phyloP scores from a whole-genome alignment of 2,797 vertebrate genomes.

The Sarcoramphus papa region DNA sequence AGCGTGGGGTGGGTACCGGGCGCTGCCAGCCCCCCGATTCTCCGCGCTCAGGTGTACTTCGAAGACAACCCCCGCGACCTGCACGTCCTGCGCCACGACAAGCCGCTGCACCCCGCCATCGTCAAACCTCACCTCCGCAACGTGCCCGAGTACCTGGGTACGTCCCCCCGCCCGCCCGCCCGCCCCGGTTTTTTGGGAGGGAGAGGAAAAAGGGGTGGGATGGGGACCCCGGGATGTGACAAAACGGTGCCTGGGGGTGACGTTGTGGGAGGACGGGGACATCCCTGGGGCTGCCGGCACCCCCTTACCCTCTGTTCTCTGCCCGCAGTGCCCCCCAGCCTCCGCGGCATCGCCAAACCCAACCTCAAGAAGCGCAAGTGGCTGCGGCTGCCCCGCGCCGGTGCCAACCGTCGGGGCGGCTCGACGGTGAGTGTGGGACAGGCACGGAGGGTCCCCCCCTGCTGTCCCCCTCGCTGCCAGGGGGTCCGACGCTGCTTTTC shows the following conservation, averaged over 20 bases:
- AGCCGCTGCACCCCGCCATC: conserved; percentile 86
- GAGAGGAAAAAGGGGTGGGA: background rate
- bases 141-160: conserved; percentile 89
- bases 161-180: background rate
- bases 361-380: conserved; percentile 55
- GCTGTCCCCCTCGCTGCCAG: accelerated
- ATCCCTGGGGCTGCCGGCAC: accelerated
- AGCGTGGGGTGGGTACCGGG: accelerated
- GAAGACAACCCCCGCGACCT: conserved; percentile 93
- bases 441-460: background rate
- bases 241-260: background rate
- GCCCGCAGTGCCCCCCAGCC: conserved; percentile 78
- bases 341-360: conserved; percentile 70
- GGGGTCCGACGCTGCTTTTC: background rate
- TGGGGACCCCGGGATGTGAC: too few species aligned
- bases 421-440: conserved; percentile 66
- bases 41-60: conserved; percentile 81
- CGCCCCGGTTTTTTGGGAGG: background rate
- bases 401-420: background rate
- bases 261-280: accelerated
- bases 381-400: conserved; percentile 13
- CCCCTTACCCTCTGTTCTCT: accelerated
- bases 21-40: too few species aligned
- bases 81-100: conserved; percentile 88
- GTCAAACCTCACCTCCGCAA: conserved; percentile 89